These are phyloP conservation scores for Caenorhabditis briggsae DNA, from an alignment of 1,140 invertebrate genomes.

Conservation along the genomic window DNA sequence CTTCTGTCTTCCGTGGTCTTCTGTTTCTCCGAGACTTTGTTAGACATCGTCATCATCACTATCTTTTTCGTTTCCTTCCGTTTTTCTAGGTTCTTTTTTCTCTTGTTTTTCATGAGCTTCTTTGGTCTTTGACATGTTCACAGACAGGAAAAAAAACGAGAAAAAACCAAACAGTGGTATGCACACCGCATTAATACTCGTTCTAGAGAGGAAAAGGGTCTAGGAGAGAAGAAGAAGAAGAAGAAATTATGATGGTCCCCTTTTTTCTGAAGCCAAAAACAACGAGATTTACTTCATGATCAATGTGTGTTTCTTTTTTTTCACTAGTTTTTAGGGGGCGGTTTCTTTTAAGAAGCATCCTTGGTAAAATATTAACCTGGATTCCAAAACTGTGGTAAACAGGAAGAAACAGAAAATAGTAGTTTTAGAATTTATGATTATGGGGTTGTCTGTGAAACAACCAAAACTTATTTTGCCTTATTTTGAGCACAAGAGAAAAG, in stretches of 20 bases:
- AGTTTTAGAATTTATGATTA: too few species aligned
- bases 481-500: too few species aligned
- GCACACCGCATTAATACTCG: slow-evolving; percentile 29
- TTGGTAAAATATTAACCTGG: not conserved
- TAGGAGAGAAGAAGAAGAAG: not conserved
- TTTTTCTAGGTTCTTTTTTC: not conserved
- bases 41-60: slow-evolving; percentile 16
- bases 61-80: not conserved
- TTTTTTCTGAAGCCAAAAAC: not conserved
- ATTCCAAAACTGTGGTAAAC: not conserved
- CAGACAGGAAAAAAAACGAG: not conserved
- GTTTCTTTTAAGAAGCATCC: not conserved
- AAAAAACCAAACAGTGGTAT: slow-evolving; percentile 29
- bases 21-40: slow-evolving; percentile 1
- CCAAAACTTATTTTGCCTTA: too few species aligned
- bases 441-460: too few species aligned
- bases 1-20: not conserved
- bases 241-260: slow-evolving; percentile 2
- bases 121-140: slow-evolving; percentile 22
- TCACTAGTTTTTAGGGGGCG: not conserved
- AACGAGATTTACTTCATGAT: slow-evolving; percentile 44
- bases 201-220: not conserved
- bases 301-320: not conserved
- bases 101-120: slow-evolving; percentile 28
- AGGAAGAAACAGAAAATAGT: too few species aligned